Percentiles rank a stretch among this genome's conserved stretches.
Conservation (phyloP, 1,140 invertebrate species). For the Leucophenga varia region DNA sequence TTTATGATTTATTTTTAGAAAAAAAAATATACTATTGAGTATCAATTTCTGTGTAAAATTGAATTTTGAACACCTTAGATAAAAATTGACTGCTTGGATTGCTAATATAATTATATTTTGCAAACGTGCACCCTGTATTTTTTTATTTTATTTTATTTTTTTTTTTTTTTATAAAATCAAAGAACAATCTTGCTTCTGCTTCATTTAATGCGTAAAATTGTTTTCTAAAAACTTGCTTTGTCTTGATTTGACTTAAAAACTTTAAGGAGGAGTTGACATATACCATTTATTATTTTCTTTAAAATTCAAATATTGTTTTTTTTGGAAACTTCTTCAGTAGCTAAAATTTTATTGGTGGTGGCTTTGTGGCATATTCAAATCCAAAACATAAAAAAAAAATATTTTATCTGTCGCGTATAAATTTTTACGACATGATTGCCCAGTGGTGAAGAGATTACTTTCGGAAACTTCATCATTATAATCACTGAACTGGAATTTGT, state of each 20-base stretch:
- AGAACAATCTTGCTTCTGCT: constrained; percentile 52
- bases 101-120: neutral
- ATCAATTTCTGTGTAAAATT: constrained; percentile 41
- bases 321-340: too few species aligned
- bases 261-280: neutral
- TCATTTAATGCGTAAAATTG: constrained; percentile 45
- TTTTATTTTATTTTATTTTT: constrained; percentile 8
- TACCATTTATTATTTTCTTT: too few species aligned
- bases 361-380: too few species aligned
- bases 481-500: constrained; percentile 36
- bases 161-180: constrained; percentile 16
- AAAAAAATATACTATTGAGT: constrained; percentile 28
- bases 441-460: too few species aligned
- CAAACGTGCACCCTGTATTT: constrained; percentile 2
- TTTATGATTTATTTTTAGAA: constrained; percentile 45
- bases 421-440: constrained; percentile 29
- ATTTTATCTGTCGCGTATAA: constrained; percentile 37
- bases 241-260: neutral
- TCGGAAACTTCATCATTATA: neutral
- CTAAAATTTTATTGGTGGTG: too few species aligned
- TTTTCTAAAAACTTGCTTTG: too few species aligned
- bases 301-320: too few species aligned
- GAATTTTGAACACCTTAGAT: neutral
- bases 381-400: constrained; percentile 43
- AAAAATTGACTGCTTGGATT: neutral